These are phyloP conservation scores for Eulacestoma nigropectus DNA, from an alignment of 2,113 vertebrate genomes.

Conservation along the genomic window DNA sequence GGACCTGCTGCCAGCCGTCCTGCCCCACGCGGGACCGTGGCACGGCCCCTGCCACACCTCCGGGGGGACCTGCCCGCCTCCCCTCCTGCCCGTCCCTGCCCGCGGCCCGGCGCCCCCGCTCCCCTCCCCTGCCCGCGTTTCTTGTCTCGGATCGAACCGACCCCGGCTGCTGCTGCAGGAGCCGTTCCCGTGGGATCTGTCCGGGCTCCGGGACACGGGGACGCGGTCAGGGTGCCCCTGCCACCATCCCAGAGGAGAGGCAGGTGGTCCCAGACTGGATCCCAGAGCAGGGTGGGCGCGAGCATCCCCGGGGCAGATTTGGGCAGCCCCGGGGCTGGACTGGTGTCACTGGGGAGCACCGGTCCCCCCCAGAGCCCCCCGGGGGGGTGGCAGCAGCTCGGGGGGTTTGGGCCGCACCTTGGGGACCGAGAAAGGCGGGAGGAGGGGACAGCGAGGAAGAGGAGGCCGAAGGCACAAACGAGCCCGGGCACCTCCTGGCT, in stretches of 20 bases:
- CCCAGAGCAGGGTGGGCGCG: not conserved
- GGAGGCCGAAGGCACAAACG: not conserved
- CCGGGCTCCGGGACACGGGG: not conserved
- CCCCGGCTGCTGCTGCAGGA: not conserved
- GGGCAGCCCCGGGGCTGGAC: not conserved
- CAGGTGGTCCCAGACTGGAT: fast-evolving
- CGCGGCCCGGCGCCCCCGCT: not conserved
- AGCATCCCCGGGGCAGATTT: fast-evolving
- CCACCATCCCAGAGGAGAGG: fast-evolving
- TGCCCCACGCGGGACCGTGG: not conserved
- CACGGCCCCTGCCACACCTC: slow-evolving; percentile 10
- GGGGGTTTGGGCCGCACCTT: fast-evolving
- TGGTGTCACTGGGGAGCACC: not conserved
- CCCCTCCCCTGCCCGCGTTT: not conserved
- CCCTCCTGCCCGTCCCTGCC: not conserved
- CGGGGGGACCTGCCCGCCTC: not conserved
- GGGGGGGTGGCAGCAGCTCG: not conserved
- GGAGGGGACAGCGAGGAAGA: not conserved
- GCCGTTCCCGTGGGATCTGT: not conserved
- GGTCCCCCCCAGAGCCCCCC: not conserved
- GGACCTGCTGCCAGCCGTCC: not conserved
- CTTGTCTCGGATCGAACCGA: fast-evolving
- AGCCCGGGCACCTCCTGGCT: fast-evolving
- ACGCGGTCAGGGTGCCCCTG: fast-evolving
- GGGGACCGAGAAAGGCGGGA: not conserved